Conservation (phyloP, 2,888 invertebrate species). For the Amphipyra berbera region DNA sequence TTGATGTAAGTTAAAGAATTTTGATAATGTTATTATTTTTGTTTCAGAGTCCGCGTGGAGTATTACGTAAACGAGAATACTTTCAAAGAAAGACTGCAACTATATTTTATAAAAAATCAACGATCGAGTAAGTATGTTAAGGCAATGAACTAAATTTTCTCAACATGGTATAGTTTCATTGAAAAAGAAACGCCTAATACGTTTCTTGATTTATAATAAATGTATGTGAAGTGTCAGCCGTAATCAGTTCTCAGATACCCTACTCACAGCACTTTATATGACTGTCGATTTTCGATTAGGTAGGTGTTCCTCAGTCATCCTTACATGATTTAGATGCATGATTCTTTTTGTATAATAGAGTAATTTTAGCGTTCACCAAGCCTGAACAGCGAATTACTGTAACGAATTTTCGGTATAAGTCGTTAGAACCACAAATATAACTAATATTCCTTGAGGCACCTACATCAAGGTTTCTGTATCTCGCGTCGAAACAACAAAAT, state of each 20-base stretch:
- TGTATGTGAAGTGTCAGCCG: slow-evolving; percentile 5
- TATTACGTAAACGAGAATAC: slow-evolving; percentile 99
- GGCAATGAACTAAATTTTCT: neutral
- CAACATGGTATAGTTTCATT: neutral
- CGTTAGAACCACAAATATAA: no score
- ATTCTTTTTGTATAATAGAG: neutral
- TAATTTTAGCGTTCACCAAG: neutral
- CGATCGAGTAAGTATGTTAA: slow-evolving; percentile 97
- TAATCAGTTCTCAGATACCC: slow-evolving; percentile 4
- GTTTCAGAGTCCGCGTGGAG: slow-evolving; percentile 99
- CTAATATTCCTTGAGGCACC: no score
- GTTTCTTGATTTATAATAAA: neutral
- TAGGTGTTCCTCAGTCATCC: neutral
- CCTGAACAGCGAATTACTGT: neutral
- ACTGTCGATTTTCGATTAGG: slow-evolving; percentile 3
- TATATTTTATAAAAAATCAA: slow-evolving; percentile 99
- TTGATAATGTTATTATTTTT: slow-evolving; percentile 61
- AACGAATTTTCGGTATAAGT: neutral
- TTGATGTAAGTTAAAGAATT: neutral
- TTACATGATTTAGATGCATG: neutral
- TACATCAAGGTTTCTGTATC: no score
- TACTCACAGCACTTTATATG: slow-evolving; percentile 1
- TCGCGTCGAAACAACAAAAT: no score
- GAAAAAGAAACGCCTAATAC: neutral
- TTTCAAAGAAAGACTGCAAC: slow-evolving; percentile 99